Conservation (phyloP, 2,888 invertebrate genomes). For the Orthosia gracilis region DNA sequence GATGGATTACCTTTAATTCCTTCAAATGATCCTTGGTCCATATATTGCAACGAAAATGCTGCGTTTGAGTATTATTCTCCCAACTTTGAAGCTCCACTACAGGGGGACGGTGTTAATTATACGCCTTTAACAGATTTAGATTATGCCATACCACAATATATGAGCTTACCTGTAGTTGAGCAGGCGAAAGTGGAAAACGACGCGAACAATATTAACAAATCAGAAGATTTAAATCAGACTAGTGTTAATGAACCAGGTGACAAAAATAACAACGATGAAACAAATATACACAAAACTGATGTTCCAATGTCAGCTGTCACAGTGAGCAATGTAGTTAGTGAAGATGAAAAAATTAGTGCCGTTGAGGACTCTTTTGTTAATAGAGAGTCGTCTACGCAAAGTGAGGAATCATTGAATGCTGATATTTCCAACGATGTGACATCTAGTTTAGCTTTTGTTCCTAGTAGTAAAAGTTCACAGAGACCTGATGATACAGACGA, state of each 20-base stretch:
- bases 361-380: conserved; percentile 70
- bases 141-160: conserved; percentile 86
- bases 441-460: conserved; percentile 88
- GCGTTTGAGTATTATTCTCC: conserved; percentile 84
- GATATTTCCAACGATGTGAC: conserved; percentile 88
- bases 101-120: conserved; percentile 82
- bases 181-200: conserved; percentile 75
- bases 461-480: conserved; percentile 87
- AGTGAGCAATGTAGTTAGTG: conserved; percentile 73
- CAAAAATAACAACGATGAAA: conserved; percentile 65
- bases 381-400: conserved; percentile 81
- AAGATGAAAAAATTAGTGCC: conserved; percentile 76
- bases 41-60: conserved; percentile 81
- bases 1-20: conserved; percentile 85
- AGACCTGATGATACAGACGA: conserved; percentile 80
- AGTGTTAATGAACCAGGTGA: conserved; percentile 67
- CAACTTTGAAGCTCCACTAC: conserved; percentile 79
- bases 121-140: conserved; percentile 87
- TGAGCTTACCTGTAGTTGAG: conserved; percentile 84
- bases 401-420: conserved; percentile 86
- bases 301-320: conserved; percentile 61
- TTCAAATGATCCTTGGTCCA: conserved; percentile 87
- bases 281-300: conserved; percentile 59
- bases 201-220: conserved; percentile 63
- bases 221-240: conserved; percentile 63